Conservation (phyloP, 1,140 invertebrate genomes). For the Zaprionus tsacasi region DNA sequence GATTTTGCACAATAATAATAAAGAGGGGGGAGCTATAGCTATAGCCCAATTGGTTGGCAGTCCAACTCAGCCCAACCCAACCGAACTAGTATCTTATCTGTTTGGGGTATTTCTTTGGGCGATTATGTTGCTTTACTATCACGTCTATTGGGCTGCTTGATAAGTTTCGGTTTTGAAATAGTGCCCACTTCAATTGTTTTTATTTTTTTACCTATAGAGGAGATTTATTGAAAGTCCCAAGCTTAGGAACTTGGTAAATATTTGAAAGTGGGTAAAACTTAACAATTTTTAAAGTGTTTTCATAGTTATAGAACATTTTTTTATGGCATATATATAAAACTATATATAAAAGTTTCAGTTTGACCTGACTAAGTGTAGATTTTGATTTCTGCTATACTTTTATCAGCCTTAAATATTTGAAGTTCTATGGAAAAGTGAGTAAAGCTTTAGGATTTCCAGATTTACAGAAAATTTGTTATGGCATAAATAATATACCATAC, state of each 20-base stretch:
- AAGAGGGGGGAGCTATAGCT: not conserved
- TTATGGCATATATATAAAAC: too few relatives aligned
- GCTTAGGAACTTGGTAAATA: not conserved
- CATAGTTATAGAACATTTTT: not conserved
- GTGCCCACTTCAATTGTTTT: slow-evolving; percentile 18
- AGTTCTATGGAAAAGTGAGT: too few relatives aligned
- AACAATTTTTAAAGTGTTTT: not conserved
- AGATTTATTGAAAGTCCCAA: not conserved
- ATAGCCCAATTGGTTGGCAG: not conserved
- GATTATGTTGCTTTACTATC: slow-evolving; percentile 35
- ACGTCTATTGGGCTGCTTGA: slow-evolving; percentile 13
- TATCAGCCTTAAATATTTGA: too few relatives aligned
- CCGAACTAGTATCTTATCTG: slow-evolving; percentile 36
- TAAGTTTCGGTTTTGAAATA: slow-evolving; percentile 12
- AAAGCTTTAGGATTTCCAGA: too few relatives aligned
- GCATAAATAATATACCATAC: too few relatives aligned
- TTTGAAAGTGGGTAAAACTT: not conserved
- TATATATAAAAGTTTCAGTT: too few relatives aligned
- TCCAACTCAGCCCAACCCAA: not conserved
- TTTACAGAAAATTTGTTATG: too few relatives aligned
- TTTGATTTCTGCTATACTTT: too few relatives aligned
- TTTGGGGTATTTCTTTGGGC: too few relatives aligned
- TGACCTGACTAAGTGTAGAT: too few relatives aligned
- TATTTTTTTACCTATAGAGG: not conserved
- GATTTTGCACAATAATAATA: slow-evolving; percentile 6